phyloP scores from a whole-genome alignment of 1,140 invertebrate species.

The Drosophila eugracilis region DNA sequence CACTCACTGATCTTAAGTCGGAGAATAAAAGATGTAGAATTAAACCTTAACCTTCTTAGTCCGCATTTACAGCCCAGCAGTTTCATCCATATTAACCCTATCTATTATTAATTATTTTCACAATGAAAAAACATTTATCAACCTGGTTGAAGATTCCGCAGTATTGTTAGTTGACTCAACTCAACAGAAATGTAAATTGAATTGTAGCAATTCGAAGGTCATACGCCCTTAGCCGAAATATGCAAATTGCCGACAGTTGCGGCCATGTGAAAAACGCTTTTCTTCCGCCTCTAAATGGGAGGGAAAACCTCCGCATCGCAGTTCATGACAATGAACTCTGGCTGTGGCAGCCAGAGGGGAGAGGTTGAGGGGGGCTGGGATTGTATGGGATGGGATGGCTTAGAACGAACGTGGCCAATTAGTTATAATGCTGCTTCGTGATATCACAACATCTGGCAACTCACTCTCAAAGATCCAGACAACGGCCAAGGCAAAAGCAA shows the following conservation, averaged over 20 bases:
- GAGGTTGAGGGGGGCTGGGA: not conserved
- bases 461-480: slow-evolving; percentile 72
- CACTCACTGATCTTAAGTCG: no score
- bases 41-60: no score
- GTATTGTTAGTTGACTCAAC: no score
- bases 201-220: slow-evolving; percentile 80
- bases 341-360: slow-evolving; percentile 5
- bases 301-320: slow-evolving; percentile 42
- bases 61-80: no score
- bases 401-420: slow-evolving; percentile 81
- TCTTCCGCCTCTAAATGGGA: slow-evolving; percentile 61
- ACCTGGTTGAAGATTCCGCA: no score
- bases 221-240: slow-evolving; percentile 72
- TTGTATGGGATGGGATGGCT: slow-evolving; percentile 13
- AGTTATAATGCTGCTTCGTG: slow-evolving; percentile 83
- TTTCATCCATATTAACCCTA: no score
- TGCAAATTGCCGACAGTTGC: slow-evolving; percentile 62
- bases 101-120: no score
- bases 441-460: slow-evolving; percentile 83
- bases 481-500: slow-evolving; percentile 27
- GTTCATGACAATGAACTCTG: slow-evolving; percentile 77
- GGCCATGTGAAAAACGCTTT: slow-evolving; percentile 68
- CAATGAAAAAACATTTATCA: no score
- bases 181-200: slow-evolving; percentile 56
- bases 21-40: no score